A percentile compares a stretch with the other conserved stretches of the same genome.
These are phyloP conservation scores for Alloplasta piceator DNA, from an alignment of 2,888 invertebrate species.

Conservation along the genomic window DNA sequence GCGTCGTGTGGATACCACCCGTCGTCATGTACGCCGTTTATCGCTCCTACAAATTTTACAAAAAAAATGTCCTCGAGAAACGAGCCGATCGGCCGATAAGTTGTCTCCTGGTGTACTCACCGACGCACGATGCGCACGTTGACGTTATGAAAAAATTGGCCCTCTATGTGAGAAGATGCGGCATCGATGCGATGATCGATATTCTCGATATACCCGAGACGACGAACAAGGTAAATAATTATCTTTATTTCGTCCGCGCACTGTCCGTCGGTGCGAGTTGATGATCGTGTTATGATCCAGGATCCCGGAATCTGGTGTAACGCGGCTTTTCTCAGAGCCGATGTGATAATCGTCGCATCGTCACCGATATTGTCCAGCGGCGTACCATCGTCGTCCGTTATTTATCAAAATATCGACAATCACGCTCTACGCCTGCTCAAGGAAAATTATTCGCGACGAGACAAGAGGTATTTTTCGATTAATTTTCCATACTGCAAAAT, in stretches of 20 bases:
- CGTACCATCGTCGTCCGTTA: slow-evolving; percentile 68
- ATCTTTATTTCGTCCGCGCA: too few relatives aligned
- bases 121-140: slow-evolving; percentile 77
- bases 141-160: slow-evolving; percentile 78
- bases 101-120: slow-evolving; percentile 79
- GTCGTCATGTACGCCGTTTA: slow-evolving; percentile 77
- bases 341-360: slow-evolving; percentile 77
- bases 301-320: slow-evolving; percentile 80
- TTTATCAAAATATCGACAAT: slow-evolving; percentile 77
- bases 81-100: slow-evolving; percentile 70
- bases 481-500: slow-evolving; percentile 79
- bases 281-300: slow-evolving; percentile 64
- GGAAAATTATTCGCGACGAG: slow-evolving; percentile 74
- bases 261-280: too few relatives aligned
- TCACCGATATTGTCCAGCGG: slow-evolving; percentile 74
- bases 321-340: slow-evolving; percentile 76
- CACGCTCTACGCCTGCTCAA: slow-evolving; percentile 75
- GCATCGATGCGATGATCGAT: slow-evolving; percentile 80
- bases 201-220: slow-evolving; percentile 76
- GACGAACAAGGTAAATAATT: slow-evolving; percentile 74
- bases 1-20: slow-evolving; percentile 80
- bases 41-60: slow-evolving; percentile 76
- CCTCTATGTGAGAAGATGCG: slow-evolving; percentile 77
- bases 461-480: slow-evolving; percentile 76
- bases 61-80: slow-evolving; percentile 67